Base-by-base conservation (phyloP, 2,888 invertebrate species). In the Lottia scabra region DNA sequence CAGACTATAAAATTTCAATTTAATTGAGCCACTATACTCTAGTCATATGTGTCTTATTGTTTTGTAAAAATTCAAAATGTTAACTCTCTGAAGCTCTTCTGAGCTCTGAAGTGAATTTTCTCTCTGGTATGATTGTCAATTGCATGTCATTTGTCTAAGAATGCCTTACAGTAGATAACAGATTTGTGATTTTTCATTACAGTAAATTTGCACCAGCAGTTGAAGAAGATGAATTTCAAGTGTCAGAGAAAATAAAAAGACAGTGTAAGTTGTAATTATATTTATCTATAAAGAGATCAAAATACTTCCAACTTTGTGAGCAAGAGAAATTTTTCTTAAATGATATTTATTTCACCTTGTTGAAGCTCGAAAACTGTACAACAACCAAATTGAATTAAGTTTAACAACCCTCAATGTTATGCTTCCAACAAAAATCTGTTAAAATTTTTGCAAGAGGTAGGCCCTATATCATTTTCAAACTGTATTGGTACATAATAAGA, bases 211-310 rank as follows among this genome's bases (percentile, higher is more conserved):
- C 80, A 45, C 75, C 80, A 23, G 78, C 82, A 16, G 77, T 75
- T 44, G 84, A 85, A 68, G 81, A 78, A 66, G 88, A 89, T 84
- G 89, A 89, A 76, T 87, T 89, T 79, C 85, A 87, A 67, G 81
- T 89, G 15, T 83, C 85, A 38, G 87, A 89, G 72, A 88, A 85
- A 76, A 87, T 90, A 13, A 88, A 88, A 73, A 83, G 84, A 72
- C 85, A 86, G 76, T 83, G 89, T 88, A 83, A 85, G 86, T 81
- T 19, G 26, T 44, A 19, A 12, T 62, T 30, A 63, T 68, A n/a
- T 65, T 72, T 30, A 45, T 45, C 4, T 8, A 38, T 65, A 4
- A 30, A 8, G 10, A 38, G 38, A 38, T 10, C n/a, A n/a, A n/a
- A n/a, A n/a, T n/a, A n/a, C n/a, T n/a, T n/a, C n/a, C n/a, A n/a